Evolutionary conservation across 2,888 invertebrate genomes (phyloP).

Genomic region (Melieria picta): DNA sequence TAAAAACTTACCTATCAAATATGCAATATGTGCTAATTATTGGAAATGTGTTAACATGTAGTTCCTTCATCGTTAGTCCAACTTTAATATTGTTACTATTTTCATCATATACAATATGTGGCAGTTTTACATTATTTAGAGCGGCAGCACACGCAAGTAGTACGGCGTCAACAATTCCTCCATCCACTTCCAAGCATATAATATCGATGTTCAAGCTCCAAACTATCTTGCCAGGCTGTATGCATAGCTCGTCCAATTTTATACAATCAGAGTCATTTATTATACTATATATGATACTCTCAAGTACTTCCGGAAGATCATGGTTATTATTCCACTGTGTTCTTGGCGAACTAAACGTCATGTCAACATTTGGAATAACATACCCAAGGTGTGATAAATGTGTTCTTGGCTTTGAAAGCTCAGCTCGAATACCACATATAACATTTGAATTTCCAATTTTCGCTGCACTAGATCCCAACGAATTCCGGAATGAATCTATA

Average conservation of each 20-base stretch:
- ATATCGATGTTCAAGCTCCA: constrained; percentile 32
- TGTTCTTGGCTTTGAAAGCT: constrained; percentile 30
- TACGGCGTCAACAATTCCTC: constrained; percentile 30
- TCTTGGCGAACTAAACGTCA: constrained; percentile 25
- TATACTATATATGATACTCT: constrained; percentile 25
- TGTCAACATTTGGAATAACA: constrained; percentile 32
- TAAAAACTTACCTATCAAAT: constrained; percentile 29
- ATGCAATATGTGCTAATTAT: constrained; percentile 27
- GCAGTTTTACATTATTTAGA: constrained; percentile 25
- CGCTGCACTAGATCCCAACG: constrained; percentile 28
- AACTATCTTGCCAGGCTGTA: constrained; percentile 25
- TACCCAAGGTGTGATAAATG: constrained; percentile 18
- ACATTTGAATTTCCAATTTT: constrained; percentile 36
- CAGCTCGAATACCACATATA: constrained; percentile 35
- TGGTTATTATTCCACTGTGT: constrained; percentile 6
- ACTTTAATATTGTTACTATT: constrained; percentile 30
- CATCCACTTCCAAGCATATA: constrained; percentile 35
- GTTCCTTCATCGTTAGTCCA: constrained; percentile 14
- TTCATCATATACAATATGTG: constrained; percentile 30
- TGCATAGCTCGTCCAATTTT: constrained; percentile 34
- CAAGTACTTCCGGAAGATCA: constrained; percentile 26
- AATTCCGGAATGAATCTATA: constrained; percentile 22
- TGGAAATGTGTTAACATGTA: constrained; percentile 22
- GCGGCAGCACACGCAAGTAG: constrained; percentile 33
- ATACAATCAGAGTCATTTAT: constrained; percentile 26